Base-by-base conservation (phyloP, 1,140 invertebrate genomes). In the Lepeophtheirus salmonis region DNA sequence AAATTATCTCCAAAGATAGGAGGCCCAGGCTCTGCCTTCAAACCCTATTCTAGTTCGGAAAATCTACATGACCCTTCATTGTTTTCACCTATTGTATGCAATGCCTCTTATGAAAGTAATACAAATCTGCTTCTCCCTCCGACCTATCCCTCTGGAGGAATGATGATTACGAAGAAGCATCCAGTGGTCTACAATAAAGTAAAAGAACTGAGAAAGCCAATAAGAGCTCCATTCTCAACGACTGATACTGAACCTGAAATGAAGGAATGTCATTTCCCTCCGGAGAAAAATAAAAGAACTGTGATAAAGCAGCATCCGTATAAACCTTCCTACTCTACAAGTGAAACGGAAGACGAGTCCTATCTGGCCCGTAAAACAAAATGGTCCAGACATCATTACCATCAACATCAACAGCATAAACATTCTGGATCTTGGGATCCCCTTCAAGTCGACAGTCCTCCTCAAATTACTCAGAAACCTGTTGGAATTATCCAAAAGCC, bases 191-290 rank as follows among this genome's bases (percentile, higher is more conserved):
- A 57, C 16, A 16, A 25, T 17, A 57, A 57, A 48, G 55, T 57
- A 16, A 25, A 41, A 48, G 55, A 57, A 48, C 55, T 57, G 13
- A 2, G 26, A 41, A 57, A 48, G 26, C 55, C 22, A 6, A 26
- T 41, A 26, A 16, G 17, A 3, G 20, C 55, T 17, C 55, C 55
- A 3, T 57, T 61, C 18, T 61, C 59, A 16, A 61, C 59, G 18
- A 61, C 59, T 1, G 59, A 61, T 30, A 61, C 59, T 1, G 59
- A 61, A 23, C 59, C 59, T n/a, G 59, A 61, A 25, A 61, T 61
- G 59, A 61, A 61, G 18, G 59, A 61, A 25, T 61, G 48, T 18
- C 16, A 61, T 23, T 52, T 61, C 21, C n/a, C 16, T 10, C 23
- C 59, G 1, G 50, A 55, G 2, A 26, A 51, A 6, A 60, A 24